phyloP scores from a whole-genome alignment of 1,140 invertebrate species.

The Caenorhabditis remanei region DNA sequence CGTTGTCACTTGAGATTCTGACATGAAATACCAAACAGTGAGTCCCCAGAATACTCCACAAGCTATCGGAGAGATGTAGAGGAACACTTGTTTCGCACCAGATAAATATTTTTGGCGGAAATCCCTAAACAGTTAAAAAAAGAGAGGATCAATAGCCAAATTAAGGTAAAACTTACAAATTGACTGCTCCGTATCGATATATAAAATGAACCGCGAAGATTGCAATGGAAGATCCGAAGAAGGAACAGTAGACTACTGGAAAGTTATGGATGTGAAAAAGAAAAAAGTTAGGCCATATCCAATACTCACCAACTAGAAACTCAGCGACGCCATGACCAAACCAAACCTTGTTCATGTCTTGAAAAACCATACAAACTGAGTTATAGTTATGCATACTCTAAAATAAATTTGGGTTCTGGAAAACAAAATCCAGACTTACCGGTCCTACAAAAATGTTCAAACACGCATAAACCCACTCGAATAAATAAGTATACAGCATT shows the following conservation, averaged over 20 bases:
- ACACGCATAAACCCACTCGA: background rate
- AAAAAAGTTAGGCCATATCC: too few species aligned
- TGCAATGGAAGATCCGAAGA: background rate
- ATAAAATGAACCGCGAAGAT: background rate
- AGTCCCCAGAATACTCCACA: background rate
- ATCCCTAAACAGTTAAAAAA: background rate
- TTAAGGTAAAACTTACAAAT: background rate
- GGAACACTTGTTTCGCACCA: background rate
- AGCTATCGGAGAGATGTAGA: background rate
- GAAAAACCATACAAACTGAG: background rate
- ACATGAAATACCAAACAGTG: background rate
- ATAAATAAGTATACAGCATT: background rate
- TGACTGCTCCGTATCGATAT: background rate
- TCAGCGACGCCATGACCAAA: background rate
- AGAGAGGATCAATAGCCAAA: background rate
- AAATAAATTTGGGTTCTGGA: background rate
- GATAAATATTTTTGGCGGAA: background rate
- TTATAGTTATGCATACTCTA: background rate
- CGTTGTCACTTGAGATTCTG: background rate
- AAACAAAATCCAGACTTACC: background rate
- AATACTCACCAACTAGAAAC: background rate
- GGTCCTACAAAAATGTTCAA: background rate
- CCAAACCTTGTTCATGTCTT: background rate
- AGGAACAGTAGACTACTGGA: conserved; percentile 4
- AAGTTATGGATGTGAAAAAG: background rate